These are phyloP conservation scores for Loripinus fragilis DNA, from an alignment of 2,888 invertebrate genomes.

Conservation along the genomic window DNA sequence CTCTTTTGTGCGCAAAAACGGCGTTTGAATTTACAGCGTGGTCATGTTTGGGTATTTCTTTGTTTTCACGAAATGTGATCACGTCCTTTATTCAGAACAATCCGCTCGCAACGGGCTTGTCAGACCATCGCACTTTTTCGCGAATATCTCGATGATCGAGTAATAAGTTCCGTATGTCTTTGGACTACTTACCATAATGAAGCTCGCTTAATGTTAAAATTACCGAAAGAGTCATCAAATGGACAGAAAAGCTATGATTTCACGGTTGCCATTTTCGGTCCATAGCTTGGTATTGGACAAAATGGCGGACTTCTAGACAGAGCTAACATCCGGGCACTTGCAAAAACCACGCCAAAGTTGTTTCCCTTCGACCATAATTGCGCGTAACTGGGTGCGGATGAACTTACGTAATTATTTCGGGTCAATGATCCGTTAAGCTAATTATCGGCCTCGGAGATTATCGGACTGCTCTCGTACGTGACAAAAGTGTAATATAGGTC, in stretches of 20 bases:
- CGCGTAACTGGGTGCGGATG: too few species aligned
- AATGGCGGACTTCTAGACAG: constrained; percentile 47
- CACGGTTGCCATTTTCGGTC: constrained; percentile 16
- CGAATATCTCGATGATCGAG: too few species aligned
- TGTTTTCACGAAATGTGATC: background rate
- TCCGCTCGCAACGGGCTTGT: background rate
- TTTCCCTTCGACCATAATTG: constrained; percentile 5
- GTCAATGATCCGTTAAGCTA: too few species aligned
- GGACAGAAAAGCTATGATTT: background rate
- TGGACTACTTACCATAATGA: constrained; percentile 8
- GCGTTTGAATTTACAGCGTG: too few species aligned
- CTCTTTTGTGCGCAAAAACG: too few species aligned
- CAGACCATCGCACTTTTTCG: background rate
- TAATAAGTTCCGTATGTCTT: background rate
- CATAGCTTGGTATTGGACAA: constrained; percentile 33
- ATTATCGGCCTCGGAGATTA: too few species aligned
- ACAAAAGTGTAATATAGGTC: too few species aligned
- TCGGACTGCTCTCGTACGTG: too few species aligned
- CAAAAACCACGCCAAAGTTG: background rate
- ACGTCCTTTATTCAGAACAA: constrained; percentile 10
- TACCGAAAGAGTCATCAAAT: background rate
- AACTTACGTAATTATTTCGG: too few species aligned
- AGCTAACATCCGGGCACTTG: constrained; percentile 59
- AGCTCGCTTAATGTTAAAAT: background rate
- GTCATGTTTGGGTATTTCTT: too few species aligned